Percentiles rank a stretch among this genome's conserved stretches.
Conservation (phyloP, 2,113 vertebrate species). For the Vidua macroura region DNA sequence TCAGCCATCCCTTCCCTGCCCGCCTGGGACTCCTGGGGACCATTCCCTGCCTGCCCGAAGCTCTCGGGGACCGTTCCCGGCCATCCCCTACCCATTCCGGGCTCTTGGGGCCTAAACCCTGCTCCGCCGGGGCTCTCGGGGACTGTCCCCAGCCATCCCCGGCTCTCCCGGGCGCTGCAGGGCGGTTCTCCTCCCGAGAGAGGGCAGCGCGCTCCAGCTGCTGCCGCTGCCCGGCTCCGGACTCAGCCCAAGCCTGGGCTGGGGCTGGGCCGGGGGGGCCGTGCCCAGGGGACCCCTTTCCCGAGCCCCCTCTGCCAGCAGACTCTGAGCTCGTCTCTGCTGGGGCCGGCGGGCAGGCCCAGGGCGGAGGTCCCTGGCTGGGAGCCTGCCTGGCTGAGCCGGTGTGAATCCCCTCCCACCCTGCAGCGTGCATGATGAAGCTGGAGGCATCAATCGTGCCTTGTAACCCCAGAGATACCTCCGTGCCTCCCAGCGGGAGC, state of each 20-base stretch:
- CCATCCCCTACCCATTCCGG: background rate
- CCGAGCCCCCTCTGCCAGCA: background rate
- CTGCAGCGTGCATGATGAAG: rapidly evolving
- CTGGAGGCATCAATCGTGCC: rapidly evolving
- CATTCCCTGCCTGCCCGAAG: background rate
- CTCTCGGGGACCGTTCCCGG: background rate
- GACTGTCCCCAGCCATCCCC: background rate
- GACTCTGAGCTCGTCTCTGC: background rate
- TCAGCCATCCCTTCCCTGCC: background rate
- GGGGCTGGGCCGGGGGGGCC: background rate
- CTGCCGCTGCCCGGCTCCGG: background rate
- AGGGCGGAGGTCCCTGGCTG: background rate
- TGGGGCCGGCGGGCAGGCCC: background rate
- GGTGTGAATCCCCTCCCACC: background rate
- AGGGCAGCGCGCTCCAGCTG: constrained; percentile 6
- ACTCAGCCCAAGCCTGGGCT: background rate
- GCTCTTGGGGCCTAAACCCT: too few relatives aligned
- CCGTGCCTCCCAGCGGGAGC: background rate
- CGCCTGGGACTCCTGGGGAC: background rate
- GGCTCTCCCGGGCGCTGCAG: background rate
- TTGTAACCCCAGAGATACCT: background rate
- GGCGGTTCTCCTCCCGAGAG: background rate
- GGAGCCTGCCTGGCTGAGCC: background rate
- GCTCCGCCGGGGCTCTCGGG: background rate
- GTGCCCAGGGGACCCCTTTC: background rate